Conservation (phyloP, 2,888 invertebrate genomes). For the Drosophila barbarae region DNA sequence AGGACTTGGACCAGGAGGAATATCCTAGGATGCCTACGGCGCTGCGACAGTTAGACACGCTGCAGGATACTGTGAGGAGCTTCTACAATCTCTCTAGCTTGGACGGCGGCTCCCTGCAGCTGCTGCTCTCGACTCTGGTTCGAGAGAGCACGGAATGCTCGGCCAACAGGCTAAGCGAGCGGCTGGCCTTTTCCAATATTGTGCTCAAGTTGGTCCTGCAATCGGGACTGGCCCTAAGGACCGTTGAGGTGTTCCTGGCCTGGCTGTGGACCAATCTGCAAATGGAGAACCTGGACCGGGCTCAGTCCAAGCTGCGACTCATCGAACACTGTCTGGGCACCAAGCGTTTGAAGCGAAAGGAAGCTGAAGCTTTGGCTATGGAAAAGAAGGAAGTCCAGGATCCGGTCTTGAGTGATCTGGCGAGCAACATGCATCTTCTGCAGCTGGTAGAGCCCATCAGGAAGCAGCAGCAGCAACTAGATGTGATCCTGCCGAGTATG, state of each 20-base stretch:
- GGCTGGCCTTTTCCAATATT: slow-evolving; percentile 63
- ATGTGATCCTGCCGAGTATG: slow-evolving; percentile 9
- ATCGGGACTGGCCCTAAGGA: slow-evolving; percentile 67
- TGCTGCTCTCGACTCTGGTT: slow-evolving; percentile 66
- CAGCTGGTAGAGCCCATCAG: slow-evolving; percentile 71
- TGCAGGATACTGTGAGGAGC: slow-evolving; percentile 55
- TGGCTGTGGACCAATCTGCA: slow-evolving; percentile 77
- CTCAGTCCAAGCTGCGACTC: slow-evolving; percentile 66
- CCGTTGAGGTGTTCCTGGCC: slow-evolving; percentile 69
- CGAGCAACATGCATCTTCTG: slow-evolving; percentile 43
- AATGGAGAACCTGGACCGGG: slow-evolving; percentile 72
- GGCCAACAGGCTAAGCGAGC: slow-evolving; percentile 73
- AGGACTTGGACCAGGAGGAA: not conserved
- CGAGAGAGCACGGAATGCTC: slow-evolving; percentile 72
- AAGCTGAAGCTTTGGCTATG: not conserved
- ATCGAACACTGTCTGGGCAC: slow-evolving; percentile 64
- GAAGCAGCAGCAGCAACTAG: slow-evolving; percentile 53
- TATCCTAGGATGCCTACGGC: slow-evolving; percentile 33
- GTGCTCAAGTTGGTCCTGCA: slow-evolving; percentile 67
- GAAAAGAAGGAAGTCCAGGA: not conserved
- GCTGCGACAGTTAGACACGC: slow-evolving; percentile 64
- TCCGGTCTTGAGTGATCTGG: slow-evolving; percentile 40
- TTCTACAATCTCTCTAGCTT: slow-evolving; percentile 67
- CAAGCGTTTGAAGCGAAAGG: slow-evolving; percentile 14
- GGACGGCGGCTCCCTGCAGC: slow-evolving; percentile 63